Evolutionary conservation across 2,888 invertebrate genomes (phyloP), one percentile per base, ranked within the genome.

Genomic region (Zele albiditarsus): DNA sequence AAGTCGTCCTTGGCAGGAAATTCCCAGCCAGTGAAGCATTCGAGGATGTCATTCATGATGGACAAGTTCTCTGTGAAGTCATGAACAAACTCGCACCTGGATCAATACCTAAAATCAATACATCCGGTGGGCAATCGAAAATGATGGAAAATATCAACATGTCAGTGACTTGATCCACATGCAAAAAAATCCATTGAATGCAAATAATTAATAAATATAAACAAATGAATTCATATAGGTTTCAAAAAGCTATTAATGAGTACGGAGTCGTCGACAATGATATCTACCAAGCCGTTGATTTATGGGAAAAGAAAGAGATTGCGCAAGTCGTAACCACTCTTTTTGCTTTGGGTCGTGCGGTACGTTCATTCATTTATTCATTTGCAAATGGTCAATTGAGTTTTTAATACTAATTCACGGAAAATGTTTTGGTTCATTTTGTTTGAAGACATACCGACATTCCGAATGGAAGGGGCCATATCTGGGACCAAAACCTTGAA

Each of bases 111-210:
- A 98, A 98, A 91, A 94, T 99, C 91, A 98, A 99, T 92, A 93
- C 94, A 82, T 93, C 94, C 66, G 98, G 98, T 83, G 98, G 98
- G 89, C 98, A 98, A 89, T 99, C 99, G 94, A 99, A 98, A 89
- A 95, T 99, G 94, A 99, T 99, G 99, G 99, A 99, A 91, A 99
- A 99, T 92, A 97, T 99, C 90, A 97, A 96, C 91, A 92, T 94
- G 95, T 98, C 89, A 92, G 94, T 91, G 38, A 33, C 12, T 53
- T 28, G 60, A 0, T 60, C 16, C 20, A 28, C 63, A 31, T 60
- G 3, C 16, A 8, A 25, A 2, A 28, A 27, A 46, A 16, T 69
- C 33, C 12, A 25, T 57, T 31, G 16, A 25, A 57, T 28, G 25
- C 23, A 8, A 27, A 53, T 33, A 8, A 49, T 20, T 14, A 28